These are phyloP conservation scores for Atherix ibis DNA, from an alignment of 2,888 invertebrate genomes.

Conservation along the genomic window DNA sequence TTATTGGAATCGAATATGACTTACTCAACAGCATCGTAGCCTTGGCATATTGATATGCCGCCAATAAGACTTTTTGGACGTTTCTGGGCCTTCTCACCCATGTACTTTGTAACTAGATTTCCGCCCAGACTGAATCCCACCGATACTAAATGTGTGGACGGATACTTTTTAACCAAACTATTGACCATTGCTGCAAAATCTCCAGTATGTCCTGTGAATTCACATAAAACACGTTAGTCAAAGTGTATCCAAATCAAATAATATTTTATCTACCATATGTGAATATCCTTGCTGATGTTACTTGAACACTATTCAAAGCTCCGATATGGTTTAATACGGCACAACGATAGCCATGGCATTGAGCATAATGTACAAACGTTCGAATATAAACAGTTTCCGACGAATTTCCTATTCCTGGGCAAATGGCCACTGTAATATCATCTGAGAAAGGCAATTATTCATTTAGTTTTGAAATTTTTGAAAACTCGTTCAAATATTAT, in stretches of 20 bases:
- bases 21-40: conserved; percentile 83
- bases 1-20: conserved; percentile 23
- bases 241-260: neutral
- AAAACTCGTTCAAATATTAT: too few relatives aligned
- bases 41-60: conserved; percentile 86
- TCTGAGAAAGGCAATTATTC: conserved; percentile 46
- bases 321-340: conserved; percentile 91
- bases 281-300: conserved; percentile 79
- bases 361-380: conserved; percentile 83
- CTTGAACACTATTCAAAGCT: conserved; percentile 66
- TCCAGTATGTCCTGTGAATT: conserved; percentile 62
- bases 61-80: conserved; percentile 61
- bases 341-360: conserved; percentile 80
- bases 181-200: conserved; percentile 75
- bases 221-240: conserved; percentile 7
- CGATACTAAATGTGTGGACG: conserved; percentile 60
- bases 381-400: conserved; percentile 89
- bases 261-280: conserved; percentile 58
- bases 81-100: conserved; percentile 56
- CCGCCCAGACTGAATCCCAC: conserved; percentile 91
- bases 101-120: conserved; percentile 82
- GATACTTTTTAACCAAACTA: conserved; percentile 54
- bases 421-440: conserved; percentile 74
- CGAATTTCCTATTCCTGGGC: conserved; percentile 86
- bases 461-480: too few relatives aligned